Conservation (phyloP, 2,113 vertebrate genomes). For the Actinemys pallida region DNA sequence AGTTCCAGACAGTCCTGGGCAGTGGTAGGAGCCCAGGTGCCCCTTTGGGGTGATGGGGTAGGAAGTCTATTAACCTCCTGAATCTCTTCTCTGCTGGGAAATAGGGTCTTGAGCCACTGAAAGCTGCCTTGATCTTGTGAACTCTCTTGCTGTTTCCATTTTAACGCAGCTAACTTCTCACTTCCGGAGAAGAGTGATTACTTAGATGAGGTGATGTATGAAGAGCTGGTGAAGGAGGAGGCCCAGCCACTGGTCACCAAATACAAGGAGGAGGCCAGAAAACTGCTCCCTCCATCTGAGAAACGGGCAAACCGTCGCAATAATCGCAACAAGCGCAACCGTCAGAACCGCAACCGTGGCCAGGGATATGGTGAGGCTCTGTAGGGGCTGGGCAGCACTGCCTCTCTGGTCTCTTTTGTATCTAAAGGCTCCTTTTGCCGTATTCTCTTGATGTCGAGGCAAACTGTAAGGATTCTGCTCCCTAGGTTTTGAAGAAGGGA, state of each 20-base stretch:
- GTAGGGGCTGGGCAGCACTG: background rate
- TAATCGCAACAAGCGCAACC: slow-evolving; percentile 75
- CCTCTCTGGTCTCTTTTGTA: too few relatives aligned
- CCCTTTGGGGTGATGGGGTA: background rate
- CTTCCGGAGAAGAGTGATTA: slow-evolving; percentile 85
- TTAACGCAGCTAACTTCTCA: slow-evolving; percentile 86
- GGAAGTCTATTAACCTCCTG: background rate
- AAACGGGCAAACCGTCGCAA: slow-evolving; percentile 81
- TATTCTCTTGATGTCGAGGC: background rate
- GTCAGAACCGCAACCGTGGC: slow-evolving; percentile 74
- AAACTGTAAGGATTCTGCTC: background rate
- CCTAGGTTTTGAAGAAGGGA: background rate
- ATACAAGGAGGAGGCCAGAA: slow-evolving; percentile 85
- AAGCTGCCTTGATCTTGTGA: background rate
- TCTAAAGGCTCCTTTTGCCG: background rate
- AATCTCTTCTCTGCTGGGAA: background rate
- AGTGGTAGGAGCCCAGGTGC: background rate
- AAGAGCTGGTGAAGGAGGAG: slow-evolving; percentile 83
- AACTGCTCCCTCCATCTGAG: slow-evolving; percentile 83
- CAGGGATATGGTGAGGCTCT: slow-evolving; percentile 65
- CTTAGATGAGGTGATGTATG: slow-evolving; percentile 86
- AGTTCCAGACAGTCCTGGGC: background rate
- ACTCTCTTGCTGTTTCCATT: background rate
- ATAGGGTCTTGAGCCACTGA: background rate
- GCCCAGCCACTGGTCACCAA: slow-evolving; percentile 83